These are phyloP conservation scores for Ia io DNA, from an alignment of 2,113 vertebrate species.

Conservation along the genomic window DNA sequence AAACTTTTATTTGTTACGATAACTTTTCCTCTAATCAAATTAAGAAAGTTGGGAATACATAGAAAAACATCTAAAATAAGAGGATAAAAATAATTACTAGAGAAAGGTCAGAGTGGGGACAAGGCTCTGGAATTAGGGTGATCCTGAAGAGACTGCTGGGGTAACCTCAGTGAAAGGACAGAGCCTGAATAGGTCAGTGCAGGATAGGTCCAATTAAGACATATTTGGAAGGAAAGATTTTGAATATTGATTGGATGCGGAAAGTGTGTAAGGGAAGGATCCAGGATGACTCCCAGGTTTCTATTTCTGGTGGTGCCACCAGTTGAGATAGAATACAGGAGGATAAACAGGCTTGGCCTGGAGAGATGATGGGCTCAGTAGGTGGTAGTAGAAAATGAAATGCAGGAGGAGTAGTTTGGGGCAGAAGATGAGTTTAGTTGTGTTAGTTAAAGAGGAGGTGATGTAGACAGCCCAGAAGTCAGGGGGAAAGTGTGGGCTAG, in stretches of 20 bases:
- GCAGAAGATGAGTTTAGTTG: neutral
- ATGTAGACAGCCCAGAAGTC: neutral
- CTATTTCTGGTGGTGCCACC: neutral
- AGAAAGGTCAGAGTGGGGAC: neutral
- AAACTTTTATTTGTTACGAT: neutral
- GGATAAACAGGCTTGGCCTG: neutral
- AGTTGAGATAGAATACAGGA: neutral
- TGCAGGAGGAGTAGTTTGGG: neutral
- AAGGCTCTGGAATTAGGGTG: neutral
- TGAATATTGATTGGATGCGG: neutral
- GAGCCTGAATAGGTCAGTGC: neutral
- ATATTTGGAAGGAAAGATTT: neutral
- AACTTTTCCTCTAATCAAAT: neutral
- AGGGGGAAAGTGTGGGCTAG: neutral
- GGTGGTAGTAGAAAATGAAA: neutral
- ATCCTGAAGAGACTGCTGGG: neutral
- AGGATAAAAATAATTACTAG: neutral
- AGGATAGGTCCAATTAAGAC: neutral
- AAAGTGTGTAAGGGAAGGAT: neutral
- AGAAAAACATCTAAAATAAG: neutral
- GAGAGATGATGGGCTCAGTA: neutral
- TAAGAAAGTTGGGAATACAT: neutral
- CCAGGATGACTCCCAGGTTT: neutral
- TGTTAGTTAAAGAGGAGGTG: neutral
- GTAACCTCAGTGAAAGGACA: neutral